These are phyloP conservation scores for Pachydiplax longipennis DNA, from an alignment of 2,888 invertebrate species.

Conservation along the genomic window DNA sequence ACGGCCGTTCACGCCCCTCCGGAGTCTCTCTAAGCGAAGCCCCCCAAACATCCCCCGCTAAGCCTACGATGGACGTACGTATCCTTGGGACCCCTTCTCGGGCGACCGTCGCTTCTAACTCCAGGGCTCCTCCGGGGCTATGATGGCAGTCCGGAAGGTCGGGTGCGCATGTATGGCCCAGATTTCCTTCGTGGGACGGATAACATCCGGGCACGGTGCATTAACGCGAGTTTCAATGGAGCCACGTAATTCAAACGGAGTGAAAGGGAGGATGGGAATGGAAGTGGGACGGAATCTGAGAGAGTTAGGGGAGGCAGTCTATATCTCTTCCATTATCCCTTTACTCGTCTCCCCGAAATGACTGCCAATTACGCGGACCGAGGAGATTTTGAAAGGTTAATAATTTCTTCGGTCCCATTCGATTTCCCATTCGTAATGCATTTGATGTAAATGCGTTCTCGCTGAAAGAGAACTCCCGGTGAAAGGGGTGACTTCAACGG, in stretches of 20 bases:
- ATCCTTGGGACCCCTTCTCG: background rate
- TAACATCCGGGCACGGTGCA: slow-evolving; percentile 43
- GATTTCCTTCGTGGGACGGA: slow-evolving; percentile 11
- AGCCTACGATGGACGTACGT: background rate
- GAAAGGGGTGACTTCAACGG: too few relatives aligned
- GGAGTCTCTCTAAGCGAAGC: background rate
- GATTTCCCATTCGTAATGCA: background rate
- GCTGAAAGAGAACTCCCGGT: too few relatives aligned
- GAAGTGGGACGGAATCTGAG: background rate
- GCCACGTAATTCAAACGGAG: slow-evolving; percentile 28
- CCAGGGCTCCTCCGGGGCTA: background rate
- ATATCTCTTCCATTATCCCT: background rate
- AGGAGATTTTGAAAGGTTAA: background rate
- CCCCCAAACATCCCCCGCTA: too few relatives aligned
- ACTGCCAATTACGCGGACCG: background rate
- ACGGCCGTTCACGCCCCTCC: slow-evolving; percentile 2
- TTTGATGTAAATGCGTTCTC: too few relatives aligned
- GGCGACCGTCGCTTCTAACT: background rate
- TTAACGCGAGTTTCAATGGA: slow-evolving; percentile 43
- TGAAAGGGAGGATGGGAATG: background rate
- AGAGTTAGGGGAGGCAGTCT: background rate
- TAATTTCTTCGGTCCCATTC: background rate
- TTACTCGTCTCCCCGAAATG: background rate
- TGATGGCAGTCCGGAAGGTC: background rate
- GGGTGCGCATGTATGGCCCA: slow-evolving; percentile 16